Conservation (phyloP, 1,140 invertebrate species). For the Streblospio benedicti region DNA sequence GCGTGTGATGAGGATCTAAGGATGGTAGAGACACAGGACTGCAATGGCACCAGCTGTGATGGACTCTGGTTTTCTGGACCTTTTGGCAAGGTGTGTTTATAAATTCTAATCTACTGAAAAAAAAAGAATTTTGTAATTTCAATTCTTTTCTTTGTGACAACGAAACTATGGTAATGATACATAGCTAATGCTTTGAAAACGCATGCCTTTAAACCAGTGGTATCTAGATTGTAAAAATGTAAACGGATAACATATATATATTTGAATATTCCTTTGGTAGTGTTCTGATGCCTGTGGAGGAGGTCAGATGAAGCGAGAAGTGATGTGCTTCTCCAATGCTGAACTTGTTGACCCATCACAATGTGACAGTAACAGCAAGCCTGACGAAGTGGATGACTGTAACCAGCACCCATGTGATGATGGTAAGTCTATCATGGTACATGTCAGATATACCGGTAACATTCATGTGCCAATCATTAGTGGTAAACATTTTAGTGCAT, state of each 20-base stretch:
- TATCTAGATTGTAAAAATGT: too few species aligned
- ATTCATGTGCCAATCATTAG: background rate
- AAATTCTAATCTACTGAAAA: too few species aligned
- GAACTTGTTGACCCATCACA: background rate
- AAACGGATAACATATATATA: too few species aligned
- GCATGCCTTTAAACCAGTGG: too few species aligned
- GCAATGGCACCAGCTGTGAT: slow-evolving; percentile 26
- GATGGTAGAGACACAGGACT: slow-evolving; percentile 18
- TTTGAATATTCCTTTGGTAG: background rate
- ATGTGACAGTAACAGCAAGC: slow-evolving; percentile 10
- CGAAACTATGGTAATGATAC: too few species aligned
- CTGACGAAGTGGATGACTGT: slow-evolving; percentile 7
- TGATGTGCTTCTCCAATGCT: slow-evolving; percentile 10
- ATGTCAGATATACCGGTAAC: background rate
- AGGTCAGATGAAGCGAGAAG: slow-evolving; percentile 7
- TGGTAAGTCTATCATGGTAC: slow-evolving; percentile 9
- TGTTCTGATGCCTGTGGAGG: slow-evolving; percentile 16
- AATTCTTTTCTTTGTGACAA: too few species aligned
- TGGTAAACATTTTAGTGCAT: background rate
- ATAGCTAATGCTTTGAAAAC: too few species aligned
- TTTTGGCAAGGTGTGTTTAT: slow-evolving; percentile 38
- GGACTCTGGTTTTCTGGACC: slow-evolving; percentile 73
- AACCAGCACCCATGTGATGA: slow-evolving; percentile 12
- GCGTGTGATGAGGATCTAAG: slow-evolving; percentile 17
- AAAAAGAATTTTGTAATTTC: too few species aligned